These are phyloP conservation scores for Adoxophyes honmai DNA, from an alignment of 1,140 invertebrate species.

Conservation along the genomic window DNA sequence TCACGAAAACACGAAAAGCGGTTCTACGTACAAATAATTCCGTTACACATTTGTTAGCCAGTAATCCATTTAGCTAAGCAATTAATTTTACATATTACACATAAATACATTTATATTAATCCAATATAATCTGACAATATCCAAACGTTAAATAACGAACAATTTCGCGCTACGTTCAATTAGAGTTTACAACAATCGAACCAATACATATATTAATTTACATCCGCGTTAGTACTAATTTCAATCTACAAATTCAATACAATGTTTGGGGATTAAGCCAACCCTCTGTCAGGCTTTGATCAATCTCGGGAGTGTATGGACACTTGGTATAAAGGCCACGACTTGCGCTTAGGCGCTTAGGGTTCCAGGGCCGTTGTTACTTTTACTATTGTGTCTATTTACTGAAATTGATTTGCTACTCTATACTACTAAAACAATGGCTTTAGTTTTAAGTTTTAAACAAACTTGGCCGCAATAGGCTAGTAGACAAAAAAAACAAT, in stretches of 20 bases:
- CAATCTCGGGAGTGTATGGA: constrained; percentile 13
- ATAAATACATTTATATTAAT: constrained; percentile 7
- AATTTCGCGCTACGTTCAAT: background rate
- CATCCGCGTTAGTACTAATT: constrained; percentile 11
- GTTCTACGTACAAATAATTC: background rate
- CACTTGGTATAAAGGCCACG: constrained; percentile 2
- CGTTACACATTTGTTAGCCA: too few relatives aligned
- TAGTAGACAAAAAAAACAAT: too few relatives aligned
- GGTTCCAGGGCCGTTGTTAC: too few relatives aligned
- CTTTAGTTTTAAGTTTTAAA: too few relatives aligned
- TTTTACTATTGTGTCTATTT: too few relatives aligned
- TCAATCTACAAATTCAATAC: constrained; percentile 15
- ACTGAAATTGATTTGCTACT: too few relatives aligned
- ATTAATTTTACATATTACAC: background rate
- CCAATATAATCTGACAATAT: constrained; percentile 13
- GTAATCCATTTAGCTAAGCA: constrained; percentile 9
- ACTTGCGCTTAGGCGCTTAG: too few relatives aligned
- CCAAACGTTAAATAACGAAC: constrained; percentile 6
- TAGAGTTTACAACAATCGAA: constrained; percentile 6
- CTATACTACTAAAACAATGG: too few relatives aligned
- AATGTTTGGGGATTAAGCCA: background rate
- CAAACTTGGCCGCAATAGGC: too few relatives aligned
- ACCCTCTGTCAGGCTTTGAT: background rate
- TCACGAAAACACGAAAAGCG: too few relatives aligned
- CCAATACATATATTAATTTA: constrained; percentile 7